These are phyloP conservation scores for Zapornia atra DNA, from an alignment of 2,113 vertebrate genomes.

Conservation along the genomic window DNA sequence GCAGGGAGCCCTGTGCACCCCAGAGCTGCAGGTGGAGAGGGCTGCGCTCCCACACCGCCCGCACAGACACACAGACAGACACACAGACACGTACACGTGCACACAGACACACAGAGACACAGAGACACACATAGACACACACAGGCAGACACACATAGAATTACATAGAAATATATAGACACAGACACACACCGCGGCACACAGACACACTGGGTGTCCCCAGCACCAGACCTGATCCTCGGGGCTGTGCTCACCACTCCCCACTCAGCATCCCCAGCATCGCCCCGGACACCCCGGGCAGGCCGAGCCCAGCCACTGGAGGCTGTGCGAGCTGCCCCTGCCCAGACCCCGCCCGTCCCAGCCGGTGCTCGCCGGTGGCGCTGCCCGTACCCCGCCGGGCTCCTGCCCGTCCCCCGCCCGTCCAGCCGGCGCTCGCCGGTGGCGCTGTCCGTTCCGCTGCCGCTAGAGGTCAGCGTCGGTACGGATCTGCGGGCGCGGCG, in stretches of 20 bases:
- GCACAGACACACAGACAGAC: too few relatives aligned
- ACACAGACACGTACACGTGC: not conserved
- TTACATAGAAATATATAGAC: not conserved
- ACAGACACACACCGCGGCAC: not conserved
- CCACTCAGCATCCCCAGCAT: not conserved
- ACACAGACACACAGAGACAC: too few relatives aligned
- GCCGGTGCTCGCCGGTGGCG: not conserved
- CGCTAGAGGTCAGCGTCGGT: conserved; percentile 11
- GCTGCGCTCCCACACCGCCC: not conserved
- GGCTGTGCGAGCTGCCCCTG: not conserved
- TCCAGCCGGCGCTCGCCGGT: not conserved
- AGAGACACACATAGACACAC: too few relatives aligned
- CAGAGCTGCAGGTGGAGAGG: not conserved
- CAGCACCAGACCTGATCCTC: not conserved
- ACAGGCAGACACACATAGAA: too few relatives aligned
- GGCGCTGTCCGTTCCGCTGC: not conserved
- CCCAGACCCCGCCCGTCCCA: not conserved
- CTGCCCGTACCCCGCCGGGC: too few relatives aligned
- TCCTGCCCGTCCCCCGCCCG: not conserved
- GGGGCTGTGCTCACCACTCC: not conserved
- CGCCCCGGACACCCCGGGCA: too few relatives aligned
- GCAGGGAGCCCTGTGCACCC: not conserved
- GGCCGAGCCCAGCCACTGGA: not conserved
- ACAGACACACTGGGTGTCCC: not conserved
- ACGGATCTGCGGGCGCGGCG: not conserved